These are phyloP conservation scores for Diceros bicornis DNA, from an alignment of 2,797 vertebrate genomes.

Conservation along the genomic window DNA sequence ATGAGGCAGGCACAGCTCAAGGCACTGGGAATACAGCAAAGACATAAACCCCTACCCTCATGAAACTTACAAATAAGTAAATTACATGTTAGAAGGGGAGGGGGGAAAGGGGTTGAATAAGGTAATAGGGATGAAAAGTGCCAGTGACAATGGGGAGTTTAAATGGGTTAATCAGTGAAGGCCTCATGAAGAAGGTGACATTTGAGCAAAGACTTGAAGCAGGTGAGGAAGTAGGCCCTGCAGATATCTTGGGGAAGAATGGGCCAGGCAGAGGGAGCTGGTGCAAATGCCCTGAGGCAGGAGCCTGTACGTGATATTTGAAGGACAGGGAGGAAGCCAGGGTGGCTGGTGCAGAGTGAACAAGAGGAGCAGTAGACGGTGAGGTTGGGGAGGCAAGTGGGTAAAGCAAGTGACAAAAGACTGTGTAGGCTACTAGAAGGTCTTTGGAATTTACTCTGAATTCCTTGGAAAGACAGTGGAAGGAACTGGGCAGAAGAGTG, in stretches of 20 bases:
- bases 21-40: not conserved
- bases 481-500: not conserved
- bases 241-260: not conserved
- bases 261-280: not conserved
- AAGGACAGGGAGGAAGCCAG: not conserved
- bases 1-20: not conserved
- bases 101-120: not conserved
- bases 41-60: not conserved
- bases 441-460: slow-evolving; percentile 1
- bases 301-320: not conserved
- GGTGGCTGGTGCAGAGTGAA: not conserved
- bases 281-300: not conserved
- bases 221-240: not conserved
- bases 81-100: not conserved
- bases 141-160: not conserved
- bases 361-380: not conserved
- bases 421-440: not conserved
- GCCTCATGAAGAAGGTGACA: not conserved
- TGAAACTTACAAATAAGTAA: not conserved
- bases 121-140: not conserved
- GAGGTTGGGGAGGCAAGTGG: not conserved
- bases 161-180: not conserved
- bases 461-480: not conserved
- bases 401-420: not conserved
- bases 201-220: not conserved